These are phyloP conservation scores for Hippocampus abdominalis DNA, from an alignment of 2,113 vertebrate species.

Conservation along the genomic window DNA sequence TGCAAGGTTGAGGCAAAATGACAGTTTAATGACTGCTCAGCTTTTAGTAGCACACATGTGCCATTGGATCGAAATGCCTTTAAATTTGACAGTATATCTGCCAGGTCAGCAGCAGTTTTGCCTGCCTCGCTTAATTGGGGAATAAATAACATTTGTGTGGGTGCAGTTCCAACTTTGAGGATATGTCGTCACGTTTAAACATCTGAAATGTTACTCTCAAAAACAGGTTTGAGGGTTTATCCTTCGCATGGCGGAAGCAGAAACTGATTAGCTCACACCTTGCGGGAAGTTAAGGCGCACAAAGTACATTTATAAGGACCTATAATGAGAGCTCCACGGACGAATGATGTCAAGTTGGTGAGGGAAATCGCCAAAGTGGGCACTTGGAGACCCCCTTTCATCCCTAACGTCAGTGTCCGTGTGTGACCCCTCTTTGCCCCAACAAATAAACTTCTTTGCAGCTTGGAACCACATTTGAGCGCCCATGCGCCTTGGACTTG, in stretches of 20 bases:
- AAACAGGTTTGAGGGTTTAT: constrained; percentile 20
- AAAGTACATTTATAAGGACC: too few relatives aligned
- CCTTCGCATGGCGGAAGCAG: neutral
- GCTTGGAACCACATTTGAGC: constrained; percentile 28
- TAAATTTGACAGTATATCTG: constrained; percentile 36
- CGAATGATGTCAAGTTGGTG: too few relatives aligned
- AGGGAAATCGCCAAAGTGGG: too few relatives aligned
- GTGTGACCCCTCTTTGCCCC: too few relatives aligned
- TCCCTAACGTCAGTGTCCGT: too few relatives aligned
- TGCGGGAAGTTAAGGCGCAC: too few relatives aligned
- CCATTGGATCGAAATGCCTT: constrained; percentile 21
- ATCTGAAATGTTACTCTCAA: constrained; percentile 35
- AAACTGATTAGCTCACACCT: neutral
- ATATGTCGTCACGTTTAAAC: constrained; percentile 29
- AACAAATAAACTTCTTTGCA: too few relatives aligned
- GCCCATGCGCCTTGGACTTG: constrained; percentile 25
- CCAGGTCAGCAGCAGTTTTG: constrained; percentile 52
- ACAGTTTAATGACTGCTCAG: constrained; percentile 21
- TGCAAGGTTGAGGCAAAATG: constrained; percentile 44
- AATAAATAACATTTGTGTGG: constrained; percentile 43
- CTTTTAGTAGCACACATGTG: constrained; percentile 11
- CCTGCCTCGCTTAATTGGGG: constrained; percentile 52
- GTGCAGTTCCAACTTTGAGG: constrained; percentile 31
- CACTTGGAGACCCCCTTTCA: too few relatives aligned
- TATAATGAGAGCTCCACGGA: too few relatives aligned